Conservation (phyloP, 2,113 vertebrate species). For the Pelvicachromis taeniatus region DNA sequence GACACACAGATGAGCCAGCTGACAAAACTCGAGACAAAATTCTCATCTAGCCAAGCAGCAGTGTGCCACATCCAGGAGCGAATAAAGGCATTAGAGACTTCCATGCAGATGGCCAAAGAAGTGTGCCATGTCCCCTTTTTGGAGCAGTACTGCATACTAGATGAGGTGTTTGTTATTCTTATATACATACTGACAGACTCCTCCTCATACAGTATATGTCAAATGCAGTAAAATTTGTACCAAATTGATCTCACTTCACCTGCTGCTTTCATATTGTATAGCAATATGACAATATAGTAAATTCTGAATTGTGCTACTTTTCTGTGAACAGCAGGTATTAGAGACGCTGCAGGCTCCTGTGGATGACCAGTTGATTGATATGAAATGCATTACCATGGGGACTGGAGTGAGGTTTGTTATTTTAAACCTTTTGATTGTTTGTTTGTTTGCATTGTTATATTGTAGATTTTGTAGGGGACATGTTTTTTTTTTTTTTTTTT, state of each 20-base stretch:
- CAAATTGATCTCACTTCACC: neutral
- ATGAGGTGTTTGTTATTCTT: slow-evolving; percentile 33
- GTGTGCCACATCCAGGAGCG: slow-evolving; percentile 70
- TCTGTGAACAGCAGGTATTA: slow-evolving; percentile 52
- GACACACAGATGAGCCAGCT: slow-evolving; percentile 67
- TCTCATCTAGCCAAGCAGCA: slow-evolving; percentile 46
- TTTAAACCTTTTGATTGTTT: neutral
- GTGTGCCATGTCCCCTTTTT: slow-evolving; percentile 66
- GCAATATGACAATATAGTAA: neutral
- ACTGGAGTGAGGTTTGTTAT: slow-evolving; percentile 58
- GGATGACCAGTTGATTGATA: slow-evolving; percentile 34
- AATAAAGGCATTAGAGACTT: slow-evolving; percentile 63
- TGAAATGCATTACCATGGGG: slow-evolving; percentile 24
- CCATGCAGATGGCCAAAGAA: slow-evolving; percentile 78
- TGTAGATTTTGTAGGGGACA: neutral
- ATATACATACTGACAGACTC: neutral
- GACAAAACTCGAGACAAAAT: slow-evolving; percentile 47
- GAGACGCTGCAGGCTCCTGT: slow-evolving; percentile 59
- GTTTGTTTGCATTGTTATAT: neutral
- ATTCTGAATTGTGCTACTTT: neutral
- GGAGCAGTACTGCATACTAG: slow-evolving; percentile 62
- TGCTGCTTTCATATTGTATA: neutral
- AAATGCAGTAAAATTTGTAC: neutral
- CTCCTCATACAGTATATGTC: neutral
- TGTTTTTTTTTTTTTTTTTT: too few relatives aligned